These are phyloP conservation scores for Leptopilina syphax DNA, from an alignment of 2,888 invertebrate genomes.

Conservation along the genomic window DNA sequence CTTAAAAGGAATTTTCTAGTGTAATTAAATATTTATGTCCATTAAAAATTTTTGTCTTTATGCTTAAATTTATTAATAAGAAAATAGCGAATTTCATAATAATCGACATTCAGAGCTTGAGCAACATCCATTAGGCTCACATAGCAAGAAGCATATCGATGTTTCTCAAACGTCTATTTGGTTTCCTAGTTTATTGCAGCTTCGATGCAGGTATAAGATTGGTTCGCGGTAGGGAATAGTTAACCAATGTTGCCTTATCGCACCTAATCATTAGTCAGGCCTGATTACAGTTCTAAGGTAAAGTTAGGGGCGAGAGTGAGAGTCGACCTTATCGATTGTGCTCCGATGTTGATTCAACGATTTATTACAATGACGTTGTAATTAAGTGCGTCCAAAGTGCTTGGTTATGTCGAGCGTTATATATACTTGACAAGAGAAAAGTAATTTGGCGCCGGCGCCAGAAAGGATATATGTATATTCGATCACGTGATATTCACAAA, in stretches of 20 bases:
- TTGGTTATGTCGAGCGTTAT: constrained; percentile 39
- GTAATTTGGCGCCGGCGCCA: constrained; percentile 52
- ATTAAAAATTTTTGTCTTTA: too few relatives aligned
- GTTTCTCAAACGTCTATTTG: constrained; percentile 4
- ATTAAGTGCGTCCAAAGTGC: constrained; percentile 41
- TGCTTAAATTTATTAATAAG: too few relatives aligned
- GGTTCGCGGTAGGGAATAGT: constrained; percentile 4
- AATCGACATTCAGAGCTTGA: neutral
- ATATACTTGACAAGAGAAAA: constrained; percentile 48
- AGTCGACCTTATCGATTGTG: constrained; percentile 54
- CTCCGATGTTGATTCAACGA: constrained; percentile 42
- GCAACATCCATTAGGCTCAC: neutral
- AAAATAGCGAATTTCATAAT: too few relatives aligned
- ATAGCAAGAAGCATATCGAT: constrained; percentile 4
- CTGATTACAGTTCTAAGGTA: constrained; percentile 56
- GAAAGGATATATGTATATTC: constrained; percentile 48
- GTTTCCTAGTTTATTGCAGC: neutral
- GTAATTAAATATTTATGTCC: too few relatives aligned
- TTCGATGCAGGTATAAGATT: constrained; percentile 22
- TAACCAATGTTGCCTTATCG: constrained; percentile 50
- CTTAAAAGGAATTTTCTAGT: too few relatives aligned
- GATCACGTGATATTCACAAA: constrained; percentile 42
- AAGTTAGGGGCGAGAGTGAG: constrained; percentile 54
- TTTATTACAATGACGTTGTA: constrained; percentile 47
- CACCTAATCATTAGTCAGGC: constrained; percentile 58